Percentiles rank a stretch among this genome's conserved stretches.
Evolutionary conservation across 1,140 invertebrate species (phyloP).

Genomic region (Melipona quadrifasciata): DNA sequence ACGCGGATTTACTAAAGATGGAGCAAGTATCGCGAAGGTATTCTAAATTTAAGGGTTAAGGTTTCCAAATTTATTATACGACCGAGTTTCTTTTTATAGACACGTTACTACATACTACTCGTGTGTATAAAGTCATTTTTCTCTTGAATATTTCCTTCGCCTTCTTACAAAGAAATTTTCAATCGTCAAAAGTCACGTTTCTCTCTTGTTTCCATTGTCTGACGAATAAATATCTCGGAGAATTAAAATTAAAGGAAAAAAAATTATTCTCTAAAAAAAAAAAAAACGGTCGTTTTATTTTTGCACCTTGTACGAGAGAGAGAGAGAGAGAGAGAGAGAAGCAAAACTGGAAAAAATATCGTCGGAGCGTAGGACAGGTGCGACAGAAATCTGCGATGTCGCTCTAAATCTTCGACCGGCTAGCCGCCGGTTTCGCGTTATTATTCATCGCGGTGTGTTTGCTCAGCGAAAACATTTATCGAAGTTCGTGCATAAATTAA

Average conservation of each 20-base stretch:
- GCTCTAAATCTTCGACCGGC: constrained; percentile 28
- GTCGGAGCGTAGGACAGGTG: background rate
- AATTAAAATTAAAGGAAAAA: background rate
- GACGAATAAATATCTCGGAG: no score
- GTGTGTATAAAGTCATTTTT: no score
- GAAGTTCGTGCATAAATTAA: constrained; percentile 50
- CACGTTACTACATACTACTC: no score
- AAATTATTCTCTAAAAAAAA: background rate
- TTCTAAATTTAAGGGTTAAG: no score
- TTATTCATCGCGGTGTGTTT: constrained; percentile 35
- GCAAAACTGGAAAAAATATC: background rate
- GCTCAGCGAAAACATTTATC: constrained; percentile 43
- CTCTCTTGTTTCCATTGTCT: no score
- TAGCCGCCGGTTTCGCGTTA: constrained; percentile 5
- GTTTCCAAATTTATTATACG: no score
- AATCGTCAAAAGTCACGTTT: no score
- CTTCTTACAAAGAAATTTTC: no score
- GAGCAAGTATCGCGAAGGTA: background rate
- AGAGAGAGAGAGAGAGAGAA: no score
- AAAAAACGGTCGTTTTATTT: background rate
- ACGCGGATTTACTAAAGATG: background rate
- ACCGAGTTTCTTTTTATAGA: no score
- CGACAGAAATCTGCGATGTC: constrained; percentile 2
- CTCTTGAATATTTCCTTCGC: no score
- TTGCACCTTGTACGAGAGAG: no score